A percentile compares a stretch with the other conserved stretches of the same genome.
phyloP scores from a whole-genome alignment of 1,140 invertebrate genomes.

The Aphelenchoides fujianensis region DNA sequence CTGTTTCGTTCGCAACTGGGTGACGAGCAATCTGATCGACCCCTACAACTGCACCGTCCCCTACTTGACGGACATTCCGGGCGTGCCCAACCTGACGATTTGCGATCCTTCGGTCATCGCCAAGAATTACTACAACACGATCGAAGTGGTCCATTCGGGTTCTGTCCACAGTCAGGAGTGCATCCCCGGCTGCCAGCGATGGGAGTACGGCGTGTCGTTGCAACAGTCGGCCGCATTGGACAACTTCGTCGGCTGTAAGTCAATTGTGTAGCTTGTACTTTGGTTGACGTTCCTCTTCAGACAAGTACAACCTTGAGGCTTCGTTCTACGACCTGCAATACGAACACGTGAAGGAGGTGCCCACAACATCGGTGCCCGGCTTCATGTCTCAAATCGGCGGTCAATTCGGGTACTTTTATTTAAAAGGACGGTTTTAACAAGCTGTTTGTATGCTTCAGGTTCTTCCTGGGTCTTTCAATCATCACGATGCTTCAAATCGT shows the following conservation, averaged over 20 bases:
- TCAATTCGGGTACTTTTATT: conserved; percentile 52
- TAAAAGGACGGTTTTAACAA: background rate
- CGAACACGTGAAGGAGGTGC: conserved; percentile 56
- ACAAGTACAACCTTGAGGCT: conserved; percentile 51
- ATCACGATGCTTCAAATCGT: conserved; percentile 59
- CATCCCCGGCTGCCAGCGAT: conserved; percentile 53
- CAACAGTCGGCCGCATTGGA: conserved; percentile 51
- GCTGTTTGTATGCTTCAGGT: conserved; percentile 25
- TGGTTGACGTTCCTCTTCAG: no score
- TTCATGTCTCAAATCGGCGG: conserved; percentile 62
- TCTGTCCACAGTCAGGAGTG: conserved; percentile 50
- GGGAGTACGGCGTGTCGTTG: conserved; percentile 56
- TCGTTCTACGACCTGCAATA: conserved; percentile 58
- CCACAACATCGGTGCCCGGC: conserved; percentile 57
- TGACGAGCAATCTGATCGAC: conserved; percentile 47
- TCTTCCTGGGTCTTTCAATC: conserved; percentile 58
- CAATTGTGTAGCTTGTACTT: no score
- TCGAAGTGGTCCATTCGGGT: conserved; percentile 55
- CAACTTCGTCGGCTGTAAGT: conserved; percentile 41
- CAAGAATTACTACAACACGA: conserved; percentile 51
- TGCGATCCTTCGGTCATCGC: conserved; percentile 44
- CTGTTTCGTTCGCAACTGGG: conserved; percentile 58
- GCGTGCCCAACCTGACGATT: conserved; percentile 26
- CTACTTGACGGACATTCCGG: conserved; percentile 39
- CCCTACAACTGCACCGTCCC: conserved; percentile 58